A percentile compares a stretch with the other conserved stretches of the same genome.
Evolutionary conservation across 1,140 invertebrate species (phyloP).

Genomic region (Drosophila malerkotliana): DNA sequence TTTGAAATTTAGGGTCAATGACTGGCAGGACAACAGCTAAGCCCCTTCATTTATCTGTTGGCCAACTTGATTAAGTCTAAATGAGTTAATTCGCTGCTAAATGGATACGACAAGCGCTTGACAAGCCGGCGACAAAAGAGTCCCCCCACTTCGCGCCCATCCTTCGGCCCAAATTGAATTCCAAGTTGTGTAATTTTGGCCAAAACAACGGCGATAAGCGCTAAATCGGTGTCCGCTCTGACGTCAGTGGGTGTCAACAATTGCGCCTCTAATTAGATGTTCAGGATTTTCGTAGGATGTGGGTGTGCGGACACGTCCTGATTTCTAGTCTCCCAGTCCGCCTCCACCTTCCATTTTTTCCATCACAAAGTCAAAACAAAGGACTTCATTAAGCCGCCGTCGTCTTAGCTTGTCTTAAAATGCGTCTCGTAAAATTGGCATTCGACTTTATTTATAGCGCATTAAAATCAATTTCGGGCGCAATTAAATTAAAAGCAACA

Average conservation of each 20-base stretch:
- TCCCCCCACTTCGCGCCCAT: background rate
- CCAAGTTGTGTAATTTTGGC: constrained; percentile 38
- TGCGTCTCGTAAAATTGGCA: constrained; percentile 62
- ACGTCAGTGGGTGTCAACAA: constrained; percentile 65
- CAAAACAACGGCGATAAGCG: constrained; percentile 26
- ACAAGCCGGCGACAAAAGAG: constrained; percentile 16
- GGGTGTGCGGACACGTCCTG: constrained; percentile 26
- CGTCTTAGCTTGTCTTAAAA: constrained; percentile 55
- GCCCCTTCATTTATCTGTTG: constrained; percentile 37
- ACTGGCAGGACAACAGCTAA: constrained; percentile 21
- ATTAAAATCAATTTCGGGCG: constrained; percentile 75
- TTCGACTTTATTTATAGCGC: constrained; percentile 71
- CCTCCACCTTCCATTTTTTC: background rate
- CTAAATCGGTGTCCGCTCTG: constrained; percentile 50
- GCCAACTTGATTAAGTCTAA: constrained; percentile 38
- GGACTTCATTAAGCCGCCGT: constrained; percentile 67
- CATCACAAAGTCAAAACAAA: constrained; percentile 49
- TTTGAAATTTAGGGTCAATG: constrained; percentile 19
- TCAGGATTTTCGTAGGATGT: constrained; percentile 34
- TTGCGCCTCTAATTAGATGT: constrained; percentile 74
- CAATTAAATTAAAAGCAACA: constrained; percentile 63
- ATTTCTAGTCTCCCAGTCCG: constrained; percentile 13
- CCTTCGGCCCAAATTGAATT: constrained; percentile 18
- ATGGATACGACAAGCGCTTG: constrained; percentile 41
- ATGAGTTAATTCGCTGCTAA: constrained; percentile 48